Evolutionary conservation across 2,113 vertebrate species (phyloP), one percentile per base, ranked within the genome.

Genomic region (Hiodon tergisus): DNA sequence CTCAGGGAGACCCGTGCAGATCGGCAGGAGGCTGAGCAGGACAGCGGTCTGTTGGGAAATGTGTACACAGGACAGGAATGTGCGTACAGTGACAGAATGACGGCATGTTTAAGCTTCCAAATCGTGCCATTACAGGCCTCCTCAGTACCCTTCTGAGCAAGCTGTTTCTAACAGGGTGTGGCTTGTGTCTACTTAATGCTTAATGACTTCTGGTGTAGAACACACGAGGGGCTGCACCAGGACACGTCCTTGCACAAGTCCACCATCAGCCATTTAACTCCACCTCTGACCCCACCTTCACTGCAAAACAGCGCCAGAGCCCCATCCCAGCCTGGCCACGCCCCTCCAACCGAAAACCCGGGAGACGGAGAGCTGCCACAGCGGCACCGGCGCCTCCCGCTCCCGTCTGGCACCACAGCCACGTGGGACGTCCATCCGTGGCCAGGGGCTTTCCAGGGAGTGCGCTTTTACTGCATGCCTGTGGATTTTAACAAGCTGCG

Each of bases 391-490:
- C 31, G 31, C 31, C 31, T 31, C 31, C 31, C 31, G 31, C 70
- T 14, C 52, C 67, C 11, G 6, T 48, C 58, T 63, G 10, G 2
- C 8, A 76, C 55, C 14, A 46, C 31, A 57, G 55, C 67, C 75
- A 71, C 57, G 75, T 76, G 75, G 68, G 5, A 31, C 31, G 31
- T 31, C 47, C 50, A 60, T 66, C 58, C 8, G 17, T 65, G 52
- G 31, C 4, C 52, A 51, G 57, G 17, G 57, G 53, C 60, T 54
- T 10, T 13, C n/a, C 14, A 67, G 47, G 9, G 8, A 31, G 3
- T 66, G 62, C 47, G n/a, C 54, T 72, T 72, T 72, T 72, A 72
- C n/a, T 72, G 57, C 55, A 53, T 14, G 67, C 46, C 50, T 53
- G 67, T 69, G 13, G 31, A 10, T n/a, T 70, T 31, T 55, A 55